These are phyloP conservation scores for Scaptomyza graminum DNA, from an alignment of 1,140 invertebrate species.

Conservation along the genomic window DNA sequence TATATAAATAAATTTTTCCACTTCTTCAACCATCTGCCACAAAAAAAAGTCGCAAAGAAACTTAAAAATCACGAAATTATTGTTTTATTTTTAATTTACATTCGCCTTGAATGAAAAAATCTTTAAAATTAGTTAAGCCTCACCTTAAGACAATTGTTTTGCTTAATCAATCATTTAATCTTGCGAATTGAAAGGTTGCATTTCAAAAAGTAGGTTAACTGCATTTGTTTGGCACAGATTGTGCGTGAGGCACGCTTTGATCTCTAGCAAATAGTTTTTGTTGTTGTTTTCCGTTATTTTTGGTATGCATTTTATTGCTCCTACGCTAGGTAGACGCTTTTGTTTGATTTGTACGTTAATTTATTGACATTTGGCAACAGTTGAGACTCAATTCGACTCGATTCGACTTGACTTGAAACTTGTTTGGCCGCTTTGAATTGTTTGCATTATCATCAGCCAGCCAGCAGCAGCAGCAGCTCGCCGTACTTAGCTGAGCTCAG, in stretches of 20 bases:
- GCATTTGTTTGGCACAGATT: not conserved
- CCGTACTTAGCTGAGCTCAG: not conserved
- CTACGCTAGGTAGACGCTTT: constrained; percentile 48
- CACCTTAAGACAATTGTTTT: too few species aligned
- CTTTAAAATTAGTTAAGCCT: not conserved
- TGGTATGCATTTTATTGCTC: constrained; percentile 37
- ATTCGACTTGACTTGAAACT: constrained; percentile 49
- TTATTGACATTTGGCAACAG: constrained; percentile 79
- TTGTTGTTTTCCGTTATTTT: constrained; percentile 15
- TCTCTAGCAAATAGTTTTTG: not conserved
- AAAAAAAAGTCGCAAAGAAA: too few species aligned
- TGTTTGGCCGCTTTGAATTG: constrained; percentile 45
- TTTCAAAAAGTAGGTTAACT: not conserved
- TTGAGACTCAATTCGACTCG: constrained; percentile 28
- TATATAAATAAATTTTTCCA: too few species aligned
- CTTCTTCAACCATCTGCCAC: too few species aligned
- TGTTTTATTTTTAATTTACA: too few species aligned
- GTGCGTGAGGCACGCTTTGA: constrained; percentile 24
- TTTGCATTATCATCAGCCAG: constrained; percentile 31
- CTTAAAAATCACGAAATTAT: too few species aligned
- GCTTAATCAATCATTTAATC: not conserved
- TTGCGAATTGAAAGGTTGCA: not conserved
- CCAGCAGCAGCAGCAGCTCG: too few species aligned
- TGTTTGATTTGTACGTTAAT: constrained; percentile 66
- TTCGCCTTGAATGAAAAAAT: not conserved